These are phyloP conservation scores for Rostratula benghalensis DNA, from an alignment of 2,113 vertebrate genomes.

Conservation along the genomic window DNA sequence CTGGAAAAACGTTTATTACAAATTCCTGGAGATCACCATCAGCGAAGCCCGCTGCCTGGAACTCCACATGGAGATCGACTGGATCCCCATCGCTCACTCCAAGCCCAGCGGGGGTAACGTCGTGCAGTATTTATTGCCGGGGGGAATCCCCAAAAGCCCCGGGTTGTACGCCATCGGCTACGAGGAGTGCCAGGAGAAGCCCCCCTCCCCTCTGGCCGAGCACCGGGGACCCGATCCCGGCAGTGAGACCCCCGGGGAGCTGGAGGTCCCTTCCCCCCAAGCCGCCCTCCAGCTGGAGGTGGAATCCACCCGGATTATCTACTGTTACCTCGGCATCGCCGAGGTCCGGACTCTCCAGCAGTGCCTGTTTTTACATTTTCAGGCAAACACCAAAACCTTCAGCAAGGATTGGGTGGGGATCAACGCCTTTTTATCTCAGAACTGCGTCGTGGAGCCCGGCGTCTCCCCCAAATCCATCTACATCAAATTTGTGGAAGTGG, in stretches of 20 bases:
- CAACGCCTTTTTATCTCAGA: conserved; percentile 91
- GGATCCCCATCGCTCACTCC: conserved; percentile 91
- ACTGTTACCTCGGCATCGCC: conserved; percentile 94
- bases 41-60: conserved; percentile 94
- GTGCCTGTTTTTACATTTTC: conserved; percentile 93
- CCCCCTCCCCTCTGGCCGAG: conserved; percentile 51
- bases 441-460: conserved; percentile 81
- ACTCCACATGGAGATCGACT: conserved; percentile 97
- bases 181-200: conserved; percentile 76
- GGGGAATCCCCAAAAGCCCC: conserved; percentile 91
- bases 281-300: conserved; percentile 74
- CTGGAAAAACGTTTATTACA: conserved; percentile 99
- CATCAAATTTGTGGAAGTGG: conserved; percentile 98
- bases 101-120: conserved; percentile 82
- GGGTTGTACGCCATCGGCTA: conserved; percentile 94
- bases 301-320: conserved; percentile 82
- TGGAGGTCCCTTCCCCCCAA: conserved; percentile 70
- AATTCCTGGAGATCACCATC: conserved; percentile 97
- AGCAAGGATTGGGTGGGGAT: conserved; percentile 84
- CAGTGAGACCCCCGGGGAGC: conserved; percentile 67
- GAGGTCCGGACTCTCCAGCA: conserved; percentile 96
- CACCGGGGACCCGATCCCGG: neutral
- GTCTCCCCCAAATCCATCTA: conserved; percentile 84
- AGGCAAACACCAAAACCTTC: conserved; percentile 88
- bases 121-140: conserved; percentile 92